Evolutionary conservation across 2,888 invertebrate genomes (phyloP).

Genomic region (Macrophya alboannulata): DNA sequence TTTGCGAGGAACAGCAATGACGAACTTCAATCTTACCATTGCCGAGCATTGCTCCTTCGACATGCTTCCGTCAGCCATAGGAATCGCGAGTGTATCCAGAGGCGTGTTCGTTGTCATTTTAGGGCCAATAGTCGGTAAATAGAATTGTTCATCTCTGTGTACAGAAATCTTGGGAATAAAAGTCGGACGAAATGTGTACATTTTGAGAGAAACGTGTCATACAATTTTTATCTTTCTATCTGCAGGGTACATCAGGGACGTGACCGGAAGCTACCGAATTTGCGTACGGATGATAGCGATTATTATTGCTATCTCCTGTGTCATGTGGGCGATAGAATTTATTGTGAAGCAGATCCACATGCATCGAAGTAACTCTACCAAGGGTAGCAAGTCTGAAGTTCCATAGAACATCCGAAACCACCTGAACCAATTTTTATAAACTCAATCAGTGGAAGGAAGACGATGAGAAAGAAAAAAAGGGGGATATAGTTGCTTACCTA

Average conservation of each 20-base stretch:
- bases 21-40: constrained; percentile 90
- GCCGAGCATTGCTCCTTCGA: constrained; percentile 89
- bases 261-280: constrained; percentile 85
- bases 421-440: background rate
- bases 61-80: constrained; percentile 89
- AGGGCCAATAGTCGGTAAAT: constrained; percentile 82
- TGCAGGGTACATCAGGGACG: constrained; percentile 87
- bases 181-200: background rate
- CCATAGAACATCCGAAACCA: background rate
- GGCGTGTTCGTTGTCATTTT: constrained; percentile 87
- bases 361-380: background rate
- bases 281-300: constrained; percentile 84
- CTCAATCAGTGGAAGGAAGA: background rate
- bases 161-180: background rate
- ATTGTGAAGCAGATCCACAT: background rate
- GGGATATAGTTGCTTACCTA: background rate
- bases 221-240: constrained; percentile 70
- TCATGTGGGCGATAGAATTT: constrained; percentile 39
- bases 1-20: constrained; percentile 89
- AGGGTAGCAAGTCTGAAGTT: background rate
- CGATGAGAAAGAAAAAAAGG: background rate
- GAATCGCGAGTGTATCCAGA: constrained; percentile 89
- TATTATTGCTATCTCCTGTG: background rate
- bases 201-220: too few relatives aligned
- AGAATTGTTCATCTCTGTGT: background rate